phyloP scores from a whole-genome alignment of 2,113 vertebrate genomes.

The Enhydra lutris region DNA sequence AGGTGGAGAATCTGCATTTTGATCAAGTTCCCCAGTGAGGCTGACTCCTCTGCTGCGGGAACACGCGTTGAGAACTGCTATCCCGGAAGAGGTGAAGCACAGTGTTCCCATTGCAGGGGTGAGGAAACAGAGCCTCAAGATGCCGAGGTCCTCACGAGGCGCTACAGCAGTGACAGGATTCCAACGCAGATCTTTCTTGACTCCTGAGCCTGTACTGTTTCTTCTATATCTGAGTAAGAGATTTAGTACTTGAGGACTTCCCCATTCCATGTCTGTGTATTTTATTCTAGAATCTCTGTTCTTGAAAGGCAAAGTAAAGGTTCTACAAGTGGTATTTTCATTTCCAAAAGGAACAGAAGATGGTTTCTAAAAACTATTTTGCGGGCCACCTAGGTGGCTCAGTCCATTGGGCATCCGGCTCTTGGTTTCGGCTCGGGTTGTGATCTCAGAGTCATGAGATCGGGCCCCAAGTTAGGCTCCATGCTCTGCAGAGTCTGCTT shows the following conservation, averaged over 20 bases:
- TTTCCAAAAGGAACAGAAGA: neutral
- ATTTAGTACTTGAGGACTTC: neutral
- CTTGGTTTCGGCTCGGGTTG: neutral
- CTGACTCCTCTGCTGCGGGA: neutral
- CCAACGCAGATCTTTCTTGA: neutral
- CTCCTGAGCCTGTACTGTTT: neutral
- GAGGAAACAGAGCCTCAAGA: neutral
- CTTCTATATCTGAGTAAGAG: neutral
- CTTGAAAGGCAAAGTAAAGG: neutral
- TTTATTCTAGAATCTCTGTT: neutral
- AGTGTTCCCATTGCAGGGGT: neutral
- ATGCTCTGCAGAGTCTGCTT: neutral
- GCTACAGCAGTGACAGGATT: neutral
- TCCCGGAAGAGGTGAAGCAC: neutral
- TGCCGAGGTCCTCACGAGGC: neutral
- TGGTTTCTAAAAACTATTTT: neutral
- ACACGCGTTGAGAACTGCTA: neutral
- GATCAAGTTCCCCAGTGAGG: neutral
- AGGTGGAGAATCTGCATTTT: neutral
- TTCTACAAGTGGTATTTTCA: neutral
- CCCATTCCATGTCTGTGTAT: neutral
- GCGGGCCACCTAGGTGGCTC: neutral
- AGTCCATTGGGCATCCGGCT: neutral
- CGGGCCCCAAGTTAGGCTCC: neutral
- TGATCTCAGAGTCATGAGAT: neutral